Base-by-base conservation (phyloP, 1,140 invertebrate species). In the Drosophila nasuta region DNA sequence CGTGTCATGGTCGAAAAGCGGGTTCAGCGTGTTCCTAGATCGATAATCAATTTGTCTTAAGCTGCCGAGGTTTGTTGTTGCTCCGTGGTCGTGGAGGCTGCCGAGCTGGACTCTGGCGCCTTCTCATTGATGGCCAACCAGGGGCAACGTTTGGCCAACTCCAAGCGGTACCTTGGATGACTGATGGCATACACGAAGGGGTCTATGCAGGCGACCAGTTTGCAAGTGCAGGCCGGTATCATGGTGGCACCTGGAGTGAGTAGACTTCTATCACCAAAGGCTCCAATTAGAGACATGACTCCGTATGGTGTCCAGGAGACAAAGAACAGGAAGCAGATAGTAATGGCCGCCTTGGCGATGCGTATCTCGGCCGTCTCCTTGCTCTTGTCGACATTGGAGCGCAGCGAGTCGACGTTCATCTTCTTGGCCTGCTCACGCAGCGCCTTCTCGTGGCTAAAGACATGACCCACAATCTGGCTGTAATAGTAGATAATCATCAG, bases 151-250 rank as follows among this genome's bases (percentile, higher is more conserved):
- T 95, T 95, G 72, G 94, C 93, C n/a, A 95, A 86, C 74, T 95
- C 94, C 62, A 94, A 46, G 67, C 94, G 95, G 93, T 97, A 97
- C 94, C 94, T 95, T 5, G 96, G 97, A 94, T 97, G 97, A 91
- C 96, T 97, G 67, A 97, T 97, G 1, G 96, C 96, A 82, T 97
- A 97, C 3, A 97, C 95, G 88, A 96, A 97, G 0, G 96, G 97
- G 93, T 97, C 96, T 58, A 97, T 93, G 92, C 96, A 97, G n/a
- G 97, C 96, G 1, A 97, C 96, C 15, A 95, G 93, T 93, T 97
- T 97, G 91, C 96, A 97, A 11, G 95, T 93, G 58, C 96, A 95
- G 1, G 97, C 96, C 28, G 96, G 96, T 88, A 97, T 96, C 96
- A 97, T 97, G 0, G 96, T 96, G 0, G 97, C 94, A 0, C 95